Conservation (phyloP, 2,888 invertebrate species). For the Diabrotica balteata region DNA sequence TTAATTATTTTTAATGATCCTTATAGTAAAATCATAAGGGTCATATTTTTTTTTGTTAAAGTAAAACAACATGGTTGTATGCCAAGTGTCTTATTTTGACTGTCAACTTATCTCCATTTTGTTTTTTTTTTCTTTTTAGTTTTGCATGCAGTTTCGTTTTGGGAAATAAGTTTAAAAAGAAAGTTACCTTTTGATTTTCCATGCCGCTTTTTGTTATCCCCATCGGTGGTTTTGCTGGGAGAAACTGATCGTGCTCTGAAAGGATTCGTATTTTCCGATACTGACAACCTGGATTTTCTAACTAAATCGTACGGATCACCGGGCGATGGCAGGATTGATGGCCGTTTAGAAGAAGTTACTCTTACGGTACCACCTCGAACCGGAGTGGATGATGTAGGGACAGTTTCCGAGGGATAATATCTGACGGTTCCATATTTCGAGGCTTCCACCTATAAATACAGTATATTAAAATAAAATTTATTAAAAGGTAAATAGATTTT, state of each 20-base stretch:
- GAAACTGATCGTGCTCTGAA: conserved; percentile 62
- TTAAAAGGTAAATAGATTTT: no score
- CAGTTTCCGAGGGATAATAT: conserved; percentile 55
- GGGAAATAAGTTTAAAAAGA: not conserved
- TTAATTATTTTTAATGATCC: no score
- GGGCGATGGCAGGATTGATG: conserved; percentile 69
- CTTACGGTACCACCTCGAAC: conserved; percentile 71
- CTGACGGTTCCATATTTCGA: conserved; percentile 71
- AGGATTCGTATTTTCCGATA: conserved; percentile 57
- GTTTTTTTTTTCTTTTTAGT: no score
- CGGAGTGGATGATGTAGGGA: conserved; percentile 48
- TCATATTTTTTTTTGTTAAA: no score
- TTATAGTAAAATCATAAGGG: no score
- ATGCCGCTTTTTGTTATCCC: conserved; percentile 41
- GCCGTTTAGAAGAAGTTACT: conserved; percentile 68
- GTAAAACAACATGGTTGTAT: no score
- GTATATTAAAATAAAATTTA: no score
- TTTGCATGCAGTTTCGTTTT: no score
- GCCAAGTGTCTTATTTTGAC: no score
- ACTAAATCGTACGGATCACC: conserved; percentile 84
- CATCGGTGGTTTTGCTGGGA: conserved; percentile 44
- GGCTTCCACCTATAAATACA: conserved; percentile 27
- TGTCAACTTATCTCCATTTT: no score
- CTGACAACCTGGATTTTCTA: conserved; percentile 78
- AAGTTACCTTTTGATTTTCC: conserved; percentile 57